Evolutionary conservation across 2,888 invertebrate species (phyloP).

Genomic region (Cantharis rufa): DNA sequence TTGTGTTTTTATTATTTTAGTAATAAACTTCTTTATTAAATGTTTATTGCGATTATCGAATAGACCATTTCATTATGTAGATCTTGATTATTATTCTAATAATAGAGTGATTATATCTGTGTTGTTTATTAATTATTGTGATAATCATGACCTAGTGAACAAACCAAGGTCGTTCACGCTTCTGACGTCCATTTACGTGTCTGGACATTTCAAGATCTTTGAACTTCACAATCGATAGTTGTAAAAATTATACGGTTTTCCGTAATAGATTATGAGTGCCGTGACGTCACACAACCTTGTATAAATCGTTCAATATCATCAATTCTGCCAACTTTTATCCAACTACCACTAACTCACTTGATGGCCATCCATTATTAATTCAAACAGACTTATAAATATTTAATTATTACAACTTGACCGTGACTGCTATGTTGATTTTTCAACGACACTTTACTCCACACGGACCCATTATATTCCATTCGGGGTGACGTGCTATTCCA

Average conservation of each 20-base stretch:
- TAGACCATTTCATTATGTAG: background rate
- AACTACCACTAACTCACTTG: background rate
- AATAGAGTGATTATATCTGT: constrained; percentile 10
- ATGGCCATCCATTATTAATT: background rate
- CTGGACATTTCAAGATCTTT: constrained; percentile 25
- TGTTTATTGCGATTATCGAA: background rate
- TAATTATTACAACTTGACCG: background rate
- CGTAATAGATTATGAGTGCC: constrained; percentile 23
- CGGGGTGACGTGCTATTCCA: background rate
- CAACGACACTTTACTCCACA: background rate
- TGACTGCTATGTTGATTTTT: background rate
- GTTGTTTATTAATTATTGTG: constrained; percentile 13
- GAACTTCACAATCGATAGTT: constrained; percentile 27
- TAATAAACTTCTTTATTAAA: background rate
- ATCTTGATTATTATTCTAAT: constrained; percentile 6
- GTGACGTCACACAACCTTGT: constrained; percentile 25
- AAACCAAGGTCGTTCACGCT: constrained; percentile 13
- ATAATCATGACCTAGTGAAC: constrained; percentile 10
- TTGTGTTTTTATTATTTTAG: background rate
- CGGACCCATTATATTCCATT: too few species aligned
- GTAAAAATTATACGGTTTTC: constrained; percentile 26
- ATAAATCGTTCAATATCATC: constrained; percentile 19
- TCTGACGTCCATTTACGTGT: constrained; percentile 20
- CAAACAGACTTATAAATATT: background rate
- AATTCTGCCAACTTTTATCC: constrained; percentile 14